phyloP scores from a whole-genome alignment of 2,113 vertebrate species.

The Bostrychus sinensis region DNA sequence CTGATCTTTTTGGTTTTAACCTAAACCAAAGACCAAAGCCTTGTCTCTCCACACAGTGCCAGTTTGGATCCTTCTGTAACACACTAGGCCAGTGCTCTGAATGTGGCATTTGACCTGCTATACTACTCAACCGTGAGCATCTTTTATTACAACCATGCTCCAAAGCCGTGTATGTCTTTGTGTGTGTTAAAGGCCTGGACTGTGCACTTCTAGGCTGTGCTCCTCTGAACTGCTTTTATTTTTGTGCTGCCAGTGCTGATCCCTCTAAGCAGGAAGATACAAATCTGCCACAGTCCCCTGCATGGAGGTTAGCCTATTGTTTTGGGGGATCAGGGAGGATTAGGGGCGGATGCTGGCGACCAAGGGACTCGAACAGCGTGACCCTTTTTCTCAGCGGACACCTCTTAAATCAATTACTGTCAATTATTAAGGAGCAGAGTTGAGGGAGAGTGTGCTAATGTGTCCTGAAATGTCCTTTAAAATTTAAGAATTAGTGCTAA shows the following conservation, averaged over 20 bases:
- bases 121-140: not conserved
- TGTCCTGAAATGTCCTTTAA: slow-evolving; percentile 15
- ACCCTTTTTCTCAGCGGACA: slow-evolving; percentile 69
- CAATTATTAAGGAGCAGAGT: slow-evolving; percentile 66
- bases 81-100: too few relatives aligned
- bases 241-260: slow-evolving; percentile 65
- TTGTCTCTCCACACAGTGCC: too few relatives aligned
- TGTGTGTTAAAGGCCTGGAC: not conserved
- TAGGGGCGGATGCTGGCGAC: slow-evolving; percentile 68
- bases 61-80: too few relatives aligned
- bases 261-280: slow-evolving; percentile 68
- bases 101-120: not conserved
- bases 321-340: slow-evolving; percentile 76
- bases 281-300: slow-evolving; percentile 74
- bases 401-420: slow-evolving; percentile 63
- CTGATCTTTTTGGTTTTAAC: too few relatives aligned
- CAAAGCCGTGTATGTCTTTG: not conserved
- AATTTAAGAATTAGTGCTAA: slow-evolving; percentile 36
- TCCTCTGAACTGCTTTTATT: slow-evolving; percentile 51
- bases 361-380: slow-evolving; percentile 61
- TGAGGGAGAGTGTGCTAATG: not conserved
- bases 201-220: slow-evolving; percentile 23
- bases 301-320: slow-evolving; percentile 69
- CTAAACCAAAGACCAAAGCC: too few relatives aligned
- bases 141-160: slow-evolving; percentile 6